Evolutionary conservation across 2,888 invertebrate species (phyloP).

Genomic region (Nemapogon koenigi): DNA sequence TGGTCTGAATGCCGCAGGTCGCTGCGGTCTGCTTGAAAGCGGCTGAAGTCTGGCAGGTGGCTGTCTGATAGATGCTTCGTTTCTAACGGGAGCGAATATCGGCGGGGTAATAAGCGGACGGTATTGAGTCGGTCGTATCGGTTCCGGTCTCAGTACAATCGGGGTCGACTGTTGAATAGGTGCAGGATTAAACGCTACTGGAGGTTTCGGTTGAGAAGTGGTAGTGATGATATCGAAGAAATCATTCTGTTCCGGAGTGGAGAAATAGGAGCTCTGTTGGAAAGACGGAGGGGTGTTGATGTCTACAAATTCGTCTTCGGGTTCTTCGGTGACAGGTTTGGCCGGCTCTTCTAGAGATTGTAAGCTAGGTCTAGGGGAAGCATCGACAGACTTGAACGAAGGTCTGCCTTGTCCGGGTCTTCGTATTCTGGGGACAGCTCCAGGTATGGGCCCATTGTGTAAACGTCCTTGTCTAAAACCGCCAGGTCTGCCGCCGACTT

Average conservation of each 20-base stretch:
- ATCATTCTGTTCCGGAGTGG: constrained; percentile 54
- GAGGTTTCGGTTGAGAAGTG: constrained; percentile 52
- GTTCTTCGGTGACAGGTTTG: constrained; percentile 73
- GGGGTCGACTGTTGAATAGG: constrained; percentile 49
- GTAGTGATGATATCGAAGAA: constrained; percentile 45
- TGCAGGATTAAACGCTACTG: constrained; percentile 44
- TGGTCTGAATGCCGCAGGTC: constrained; percentile 58
- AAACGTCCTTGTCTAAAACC: constrained; percentile 50
- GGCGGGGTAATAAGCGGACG: constrained; percentile 44
- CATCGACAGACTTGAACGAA: constrained; percentile 53
- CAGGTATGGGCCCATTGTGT: constrained; percentile 29
- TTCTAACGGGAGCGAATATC: constrained; percentile 42
- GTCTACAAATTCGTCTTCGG: constrained; percentile 65
- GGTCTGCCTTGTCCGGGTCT: constrained; percentile 49
- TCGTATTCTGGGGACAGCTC: constrained; percentile 34
- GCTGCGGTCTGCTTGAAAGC: constrained; percentile 52
- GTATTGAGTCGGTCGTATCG: constrained; percentile 51
- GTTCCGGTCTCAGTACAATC: constrained; percentile 37
- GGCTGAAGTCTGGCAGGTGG: constrained; percentile 54
- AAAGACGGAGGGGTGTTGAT: constrained; percentile 61
- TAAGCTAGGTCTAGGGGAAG: constrained; percentile 43
- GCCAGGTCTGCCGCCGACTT: constrained; percentile 38
- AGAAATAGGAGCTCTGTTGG: constrained; percentile 36
- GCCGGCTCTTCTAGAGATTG: constrained; percentile 59
- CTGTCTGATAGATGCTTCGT: constrained; percentile 37